A percentile compares a stretch with the other conserved stretches of the same genome.
Conservation (phyloP, 2,797 vertebrate genomes). For the Miichthys miiuy region DNA sequence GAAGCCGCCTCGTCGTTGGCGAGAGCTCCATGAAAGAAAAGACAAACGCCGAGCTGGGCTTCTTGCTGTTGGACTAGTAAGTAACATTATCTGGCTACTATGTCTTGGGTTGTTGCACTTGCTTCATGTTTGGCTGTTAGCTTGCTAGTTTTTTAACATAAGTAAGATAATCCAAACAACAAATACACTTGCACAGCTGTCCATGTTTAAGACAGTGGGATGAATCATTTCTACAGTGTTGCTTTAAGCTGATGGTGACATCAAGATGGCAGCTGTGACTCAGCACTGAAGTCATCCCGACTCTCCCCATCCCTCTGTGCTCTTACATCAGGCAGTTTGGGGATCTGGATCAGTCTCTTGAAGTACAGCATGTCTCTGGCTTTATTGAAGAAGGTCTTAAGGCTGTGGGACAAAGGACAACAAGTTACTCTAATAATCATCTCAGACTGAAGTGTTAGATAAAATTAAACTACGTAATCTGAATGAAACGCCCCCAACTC, state of each 20-base stretch:
- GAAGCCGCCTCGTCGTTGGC: no score
- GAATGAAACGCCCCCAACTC: background rate
- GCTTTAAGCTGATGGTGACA: background rate
- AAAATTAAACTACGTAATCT: background rate
- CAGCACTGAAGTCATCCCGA: slow-evolving; percentile 24
- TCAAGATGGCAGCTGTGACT: slow-evolving; percentile 43
- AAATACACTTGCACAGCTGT: no score
- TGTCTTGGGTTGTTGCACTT: no score
- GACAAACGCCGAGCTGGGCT: no score
- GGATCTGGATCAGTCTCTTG: slow-evolving; percentile 98
- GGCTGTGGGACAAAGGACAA: slow-evolving; percentile 80
- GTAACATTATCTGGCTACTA: no score
- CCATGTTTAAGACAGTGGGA: no score
- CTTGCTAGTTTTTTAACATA: no score
- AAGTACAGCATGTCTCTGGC: slow-evolving; percentile 97
- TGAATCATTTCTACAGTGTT: no score
- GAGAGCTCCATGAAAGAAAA: no score
- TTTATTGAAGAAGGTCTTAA: slow-evolving; percentile 95
- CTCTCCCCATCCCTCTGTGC: slow-evolving; percentile 12
- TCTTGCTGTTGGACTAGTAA: no score
- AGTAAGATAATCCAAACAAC: no score
- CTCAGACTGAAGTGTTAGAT: background rate
- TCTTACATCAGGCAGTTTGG: slow-evolving; percentile 93
- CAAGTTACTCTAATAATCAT: background rate
- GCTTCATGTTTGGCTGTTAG: no score